Percentiles rank a stretch among this genome's conserved stretches.
These are phyloP conservation scores for Folsomia candida DNA, from an alignment of 2,888 invertebrate species.

Conservation along the genomic window DNA sequence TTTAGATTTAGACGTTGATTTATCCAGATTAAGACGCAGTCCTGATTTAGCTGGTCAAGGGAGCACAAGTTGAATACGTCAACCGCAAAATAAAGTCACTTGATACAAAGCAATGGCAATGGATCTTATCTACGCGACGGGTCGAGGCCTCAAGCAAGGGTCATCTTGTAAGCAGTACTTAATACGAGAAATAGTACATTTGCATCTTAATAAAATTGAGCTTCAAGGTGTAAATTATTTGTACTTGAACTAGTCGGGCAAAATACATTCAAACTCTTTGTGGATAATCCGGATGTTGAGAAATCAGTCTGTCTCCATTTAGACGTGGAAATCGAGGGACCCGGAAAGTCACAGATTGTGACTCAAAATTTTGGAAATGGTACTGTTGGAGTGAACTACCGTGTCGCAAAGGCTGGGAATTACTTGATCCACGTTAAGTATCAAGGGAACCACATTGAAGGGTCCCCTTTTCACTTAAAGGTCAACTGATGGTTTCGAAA, in stretches of 20 bases:
- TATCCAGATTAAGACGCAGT: neutral
- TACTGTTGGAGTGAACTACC: constrained; percentile 36
- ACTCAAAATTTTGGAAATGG: constrained; percentile 41
- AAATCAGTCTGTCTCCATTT: constrained; percentile 37
- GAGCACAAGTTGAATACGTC: neutral
- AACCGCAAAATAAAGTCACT: too few species aligned
- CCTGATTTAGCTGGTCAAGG: neutral
- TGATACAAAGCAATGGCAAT: too few species aligned
- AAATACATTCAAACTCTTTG: constrained; percentile 43
- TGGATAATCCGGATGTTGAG: constrained; percentile 40
- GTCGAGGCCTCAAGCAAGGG: constrained; percentile 36
- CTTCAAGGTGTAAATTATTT: neutral
- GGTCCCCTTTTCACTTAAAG: constrained; percentile 29
- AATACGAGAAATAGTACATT: neutral
- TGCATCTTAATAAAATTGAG: neutral
- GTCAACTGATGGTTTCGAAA: constrained; percentile 28
- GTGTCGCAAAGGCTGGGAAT: constrained; percentile 28
- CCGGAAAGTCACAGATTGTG: constrained; percentile 34
- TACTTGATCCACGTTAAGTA: constrained; percentile 34
- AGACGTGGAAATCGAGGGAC: constrained; percentile 41
- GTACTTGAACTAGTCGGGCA: constrained; percentile 21
- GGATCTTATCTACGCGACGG: constrained; percentile 37
- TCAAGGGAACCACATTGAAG: constrained; percentile 35
- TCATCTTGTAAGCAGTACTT: constrained; percentile 21
- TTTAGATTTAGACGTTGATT: neutral